Evolutionary conservation across 2,113 vertebrate genomes (phyloP).

Genomic region (Ranitomeya imitator): DNA sequence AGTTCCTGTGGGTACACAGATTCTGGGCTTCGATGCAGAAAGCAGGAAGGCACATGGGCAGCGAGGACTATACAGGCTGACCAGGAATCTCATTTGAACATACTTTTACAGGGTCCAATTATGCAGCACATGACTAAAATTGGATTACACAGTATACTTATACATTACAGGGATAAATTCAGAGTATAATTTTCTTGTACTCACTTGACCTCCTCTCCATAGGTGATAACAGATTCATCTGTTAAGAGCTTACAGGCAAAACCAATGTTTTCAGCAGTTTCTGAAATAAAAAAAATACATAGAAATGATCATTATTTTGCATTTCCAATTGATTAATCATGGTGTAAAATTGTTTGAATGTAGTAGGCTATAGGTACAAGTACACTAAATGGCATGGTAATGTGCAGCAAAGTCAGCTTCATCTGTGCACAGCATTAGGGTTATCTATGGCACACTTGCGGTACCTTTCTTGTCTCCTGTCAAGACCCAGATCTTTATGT

Average conservation of each 20-base stretch:
- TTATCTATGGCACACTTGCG: not conserved
- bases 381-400: not conserved
- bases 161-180: not conserved
- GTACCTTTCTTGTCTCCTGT: conserved; percentile 98
- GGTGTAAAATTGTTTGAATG: not conserved
- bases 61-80: too few relatives aligned
- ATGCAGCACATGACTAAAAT: too few relatives aligned
- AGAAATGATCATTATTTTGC: not conserved
- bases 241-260: conserved; percentile 91
- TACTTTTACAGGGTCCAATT: too few relatives aligned
- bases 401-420: not conserved
- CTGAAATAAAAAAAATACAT: conserved; percentile 64
- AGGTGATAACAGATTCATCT: conserved; percentile 86
- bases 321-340: not conserved
- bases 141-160: too few relatives aligned
- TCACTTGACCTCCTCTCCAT: conserved; percentile 92
- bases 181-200: conserved; percentile 59
- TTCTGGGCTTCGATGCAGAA: too few relatives aligned
- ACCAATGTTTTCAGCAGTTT: conserved; percentile 98
- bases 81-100: too few relatives aligned
- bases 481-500: conserved; percentile 98
- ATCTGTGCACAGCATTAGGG: too few relatives aligned
- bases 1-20: too few relatives aligned
- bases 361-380: not conserved
- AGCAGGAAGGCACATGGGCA: too few relatives aligned